Evolutionary conservation across 2,797 vertebrate species (phyloP).

Genomic region (Gymnocypris eckloni): DNA sequence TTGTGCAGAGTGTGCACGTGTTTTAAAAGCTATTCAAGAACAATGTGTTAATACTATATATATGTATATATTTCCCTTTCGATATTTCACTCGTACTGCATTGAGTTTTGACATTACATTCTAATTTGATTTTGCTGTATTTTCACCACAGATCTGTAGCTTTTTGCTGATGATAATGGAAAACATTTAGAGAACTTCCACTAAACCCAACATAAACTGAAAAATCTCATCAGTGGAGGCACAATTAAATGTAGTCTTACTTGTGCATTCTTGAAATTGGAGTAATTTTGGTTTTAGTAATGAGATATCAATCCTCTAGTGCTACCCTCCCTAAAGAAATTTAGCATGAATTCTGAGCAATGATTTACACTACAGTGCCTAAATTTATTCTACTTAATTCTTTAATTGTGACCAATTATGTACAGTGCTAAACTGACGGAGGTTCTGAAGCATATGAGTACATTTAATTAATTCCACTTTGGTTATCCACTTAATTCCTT

Average conservation of each 20-base stretch:
- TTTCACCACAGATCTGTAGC: neutral
- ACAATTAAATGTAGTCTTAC: neutral
- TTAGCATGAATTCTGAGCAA: conserved; percentile 16
- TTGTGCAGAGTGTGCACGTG: neutral
- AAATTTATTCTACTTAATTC: conserved; percentile 29
- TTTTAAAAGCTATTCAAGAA: conserved; percentile 11
- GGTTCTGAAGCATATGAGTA: conserved; percentile 7
- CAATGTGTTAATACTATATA: neutral
- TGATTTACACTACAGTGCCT: conserved; percentile 2
- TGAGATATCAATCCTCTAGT: conserved; percentile 10
- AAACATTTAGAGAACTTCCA: neutral
- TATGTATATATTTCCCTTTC: neutral
- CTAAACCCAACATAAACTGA: neutral
- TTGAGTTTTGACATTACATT: neutral
- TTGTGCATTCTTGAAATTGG: neutral
- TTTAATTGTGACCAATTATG: conserved; percentile 35
- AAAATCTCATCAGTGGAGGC: neutral
- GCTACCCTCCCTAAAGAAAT: neutral
- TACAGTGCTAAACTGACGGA: conserved; percentile 19
- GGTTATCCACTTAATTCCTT: neutral
- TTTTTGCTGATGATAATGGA: neutral
- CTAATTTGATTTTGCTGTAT: too few species aligned
- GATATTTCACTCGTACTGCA: too few species aligned
- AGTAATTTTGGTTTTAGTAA: neutral
- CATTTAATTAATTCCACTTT: conserved; percentile 33